Evolutionary conservation across 2,113 vertebrate genomes (phyloP).

Genomic region (Ceyx margarethae): DNA sequence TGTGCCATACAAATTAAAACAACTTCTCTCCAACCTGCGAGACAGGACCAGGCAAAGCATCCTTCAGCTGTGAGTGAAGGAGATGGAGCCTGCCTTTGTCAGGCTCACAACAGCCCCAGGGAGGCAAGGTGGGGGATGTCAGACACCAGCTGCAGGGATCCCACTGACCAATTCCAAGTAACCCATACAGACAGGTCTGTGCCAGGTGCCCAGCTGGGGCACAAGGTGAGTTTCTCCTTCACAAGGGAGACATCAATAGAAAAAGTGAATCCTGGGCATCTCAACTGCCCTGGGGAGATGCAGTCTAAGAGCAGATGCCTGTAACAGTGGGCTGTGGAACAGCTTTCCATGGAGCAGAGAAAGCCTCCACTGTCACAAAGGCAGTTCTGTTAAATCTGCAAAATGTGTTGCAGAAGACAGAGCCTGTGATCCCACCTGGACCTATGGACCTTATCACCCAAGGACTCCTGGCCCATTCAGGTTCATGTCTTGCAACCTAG

Average conservation of each 20-base stretch:
- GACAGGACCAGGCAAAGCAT: neutral
- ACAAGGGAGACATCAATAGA: neutral
- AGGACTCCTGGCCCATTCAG: neutral
- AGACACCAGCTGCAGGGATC: neutral
- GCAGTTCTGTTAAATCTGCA: neutral
- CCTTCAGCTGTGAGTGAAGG: neutral
- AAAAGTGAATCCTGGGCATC: neutral
- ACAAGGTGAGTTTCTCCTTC: neutral
- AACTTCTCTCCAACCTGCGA: neutral
- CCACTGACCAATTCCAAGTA: neutral
- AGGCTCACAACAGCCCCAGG: neutral
- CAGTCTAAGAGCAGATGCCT: neutral
- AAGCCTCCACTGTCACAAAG: neutral
- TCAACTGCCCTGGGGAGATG: neutral
- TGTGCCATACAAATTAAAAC: slow-evolving; percentile 41
- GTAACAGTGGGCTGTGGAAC: neutral
- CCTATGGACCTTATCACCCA: neutral
- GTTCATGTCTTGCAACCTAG: neutral
- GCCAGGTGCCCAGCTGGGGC: neutral
- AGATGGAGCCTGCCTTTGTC: neutral
- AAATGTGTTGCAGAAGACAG: fast-evolving
- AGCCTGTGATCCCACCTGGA: neutral
- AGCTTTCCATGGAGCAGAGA: neutral
- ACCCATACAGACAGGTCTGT: neutral
- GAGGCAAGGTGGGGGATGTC: neutral